Evolutionary conservation across 2,113 vertebrate genomes (phyloP), one percentile per base, ranked within the genome.

Genomic region (Bungarus multicinctus): DNA sequence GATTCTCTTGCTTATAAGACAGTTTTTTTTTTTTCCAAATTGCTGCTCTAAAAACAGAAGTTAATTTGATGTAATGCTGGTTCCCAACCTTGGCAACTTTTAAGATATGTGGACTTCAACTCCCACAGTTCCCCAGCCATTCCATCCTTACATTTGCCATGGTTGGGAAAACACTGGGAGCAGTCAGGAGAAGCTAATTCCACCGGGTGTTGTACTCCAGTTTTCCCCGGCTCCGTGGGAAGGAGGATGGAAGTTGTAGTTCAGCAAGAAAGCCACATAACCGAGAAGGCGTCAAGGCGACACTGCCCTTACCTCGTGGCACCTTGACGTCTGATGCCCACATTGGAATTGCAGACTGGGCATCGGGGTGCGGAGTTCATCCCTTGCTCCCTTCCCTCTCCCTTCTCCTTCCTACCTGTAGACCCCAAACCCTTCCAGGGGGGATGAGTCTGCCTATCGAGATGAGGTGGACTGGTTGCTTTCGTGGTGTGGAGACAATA

Each of bases 141-240:
- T 1, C 20, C 20, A 22, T 55, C 6, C 54, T 55, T 55, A 22
- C 4, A 55, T 18, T 55, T 55, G 54, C 54, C 54, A 22, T 0
- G 20, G 20, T 55, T 55, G 54, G 54, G 54, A 22, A 55, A 55
- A 55, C 54, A 7, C 20, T 7, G 5, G 64, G 20, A 39, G 10
- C 50, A 45, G 10, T 54, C 7, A 3, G 18, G 18, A 0, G 0
- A 0, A 11, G 90, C 69, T 3, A 52, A 60, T 8, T 27, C 58
- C 58, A 3, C 23, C 25, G 30, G 47, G 9, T 16, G 34, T 85
- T 34, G n/a, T 12, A 6, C 39, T 45, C 39, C 39, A 22, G 20
- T 85, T 85, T 34, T 0, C 18, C 7, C 34, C n/a, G 9, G 81
- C 18, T 12, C 34, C 18, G 43, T 3, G 3, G 34, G 12, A 34